Evolutionary conservation across 2,888 invertebrate genomes (phyloP).

Genomic region (Trisateles emortualis): DNA sequence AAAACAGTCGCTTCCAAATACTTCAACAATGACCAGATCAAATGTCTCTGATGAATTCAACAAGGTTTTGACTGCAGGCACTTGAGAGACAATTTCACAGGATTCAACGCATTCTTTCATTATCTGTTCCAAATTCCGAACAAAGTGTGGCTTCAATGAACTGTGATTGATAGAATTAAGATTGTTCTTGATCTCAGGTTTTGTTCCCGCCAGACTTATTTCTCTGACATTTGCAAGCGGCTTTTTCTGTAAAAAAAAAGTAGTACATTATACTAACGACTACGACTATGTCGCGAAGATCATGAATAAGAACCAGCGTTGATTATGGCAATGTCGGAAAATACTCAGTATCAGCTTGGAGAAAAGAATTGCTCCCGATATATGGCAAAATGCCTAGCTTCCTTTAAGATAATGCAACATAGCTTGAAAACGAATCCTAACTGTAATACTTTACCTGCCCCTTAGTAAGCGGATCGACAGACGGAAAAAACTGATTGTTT

Average conservation of each 20-base stretch:
- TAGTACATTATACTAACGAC: too few relatives aligned
- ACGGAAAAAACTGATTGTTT: too few relatives aligned
- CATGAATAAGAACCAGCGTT: too few relatives aligned
- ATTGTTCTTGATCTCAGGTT: constrained; percentile 79
- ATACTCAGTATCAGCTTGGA: too few relatives aligned
- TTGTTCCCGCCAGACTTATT: constrained; percentile 81
- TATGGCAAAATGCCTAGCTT: too few relatives aligned
- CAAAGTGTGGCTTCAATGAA: constrained; percentile 71
- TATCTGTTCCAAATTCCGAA: constrained; percentile 77
- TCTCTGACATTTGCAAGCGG: constrained; percentile 74
- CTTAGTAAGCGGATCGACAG: too few relatives aligned
- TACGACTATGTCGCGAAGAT: too few relatives aligned
- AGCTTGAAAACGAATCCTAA: too few relatives aligned
- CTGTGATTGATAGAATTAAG: constrained; percentile 65
- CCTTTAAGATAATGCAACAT: too few relatives aligned
- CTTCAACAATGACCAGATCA: constrained; percentile 80
- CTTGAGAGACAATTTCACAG: constrained; percentile 74
- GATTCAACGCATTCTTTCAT: constrained; percentile 80
- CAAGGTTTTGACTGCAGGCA: constrained; percentile 71
- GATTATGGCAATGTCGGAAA: too few relatives aligned
- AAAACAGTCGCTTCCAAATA: constrained; percentile 87
- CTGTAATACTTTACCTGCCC: too few relatives aligned
- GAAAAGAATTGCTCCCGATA: too few relatives aligned
- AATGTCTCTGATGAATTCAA: constrained; percentile 70
- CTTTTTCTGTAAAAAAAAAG: constrained; percentile 71